These are phyloP conservation scores for Pollenia labialis DNA, from an alignment of 2,888 invertebrate genomes.

Conservation along the genomic window DNA sequence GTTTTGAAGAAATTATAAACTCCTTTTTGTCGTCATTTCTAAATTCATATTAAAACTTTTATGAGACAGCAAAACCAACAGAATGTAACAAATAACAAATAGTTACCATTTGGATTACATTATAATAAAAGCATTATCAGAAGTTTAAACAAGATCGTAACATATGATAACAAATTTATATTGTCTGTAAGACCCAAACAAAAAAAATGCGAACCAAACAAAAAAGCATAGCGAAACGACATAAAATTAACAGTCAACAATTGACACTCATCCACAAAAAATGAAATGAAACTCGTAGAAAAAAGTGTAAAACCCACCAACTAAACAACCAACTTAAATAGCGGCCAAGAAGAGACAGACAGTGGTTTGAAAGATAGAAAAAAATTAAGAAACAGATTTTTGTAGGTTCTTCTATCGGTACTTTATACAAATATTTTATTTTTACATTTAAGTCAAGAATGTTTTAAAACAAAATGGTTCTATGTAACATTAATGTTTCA, in stretches of 20 bases:
- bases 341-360: slow-evolving; percentile 35
- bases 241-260: slow-evolving; percentile 70
- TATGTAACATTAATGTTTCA: no score
- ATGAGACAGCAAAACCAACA: not conserved
- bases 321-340: slow-evolving; percentile 42
- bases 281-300: slow-evolving; percentile 19
- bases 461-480: no score
- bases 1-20: slow-evolving; percentile 16
- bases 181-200: slow-evolving; percentile 27
- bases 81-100: slow-evolving; percentile 52
- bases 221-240: slow-evolving; percentile 43
- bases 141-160: slow-evolving; percentile 72
- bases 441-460: no score
- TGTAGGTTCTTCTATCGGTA: no score
- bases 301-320: slow-evolving; percentile 36
- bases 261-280: slow-evolving; percentile 59
- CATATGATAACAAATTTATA: slow-evolving; percentile 65
- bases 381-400: no score
- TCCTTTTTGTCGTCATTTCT: slow-evolving; percentile 33
- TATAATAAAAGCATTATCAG: slow-evolving; percentile 72
- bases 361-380: slow-evolving; percentile 36
- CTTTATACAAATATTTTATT: no score
- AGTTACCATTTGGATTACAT: slow-evolving; percentile 69
- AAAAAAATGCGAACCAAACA: slow-evolving; percentile 42
- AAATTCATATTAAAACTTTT: not conserved